A percentile compares a stretch with the other conserved stretches of the same genome.
Conservation (phyloP, 2,113 vertebrate genomes). For the Nanorana parkeri region DNA sequence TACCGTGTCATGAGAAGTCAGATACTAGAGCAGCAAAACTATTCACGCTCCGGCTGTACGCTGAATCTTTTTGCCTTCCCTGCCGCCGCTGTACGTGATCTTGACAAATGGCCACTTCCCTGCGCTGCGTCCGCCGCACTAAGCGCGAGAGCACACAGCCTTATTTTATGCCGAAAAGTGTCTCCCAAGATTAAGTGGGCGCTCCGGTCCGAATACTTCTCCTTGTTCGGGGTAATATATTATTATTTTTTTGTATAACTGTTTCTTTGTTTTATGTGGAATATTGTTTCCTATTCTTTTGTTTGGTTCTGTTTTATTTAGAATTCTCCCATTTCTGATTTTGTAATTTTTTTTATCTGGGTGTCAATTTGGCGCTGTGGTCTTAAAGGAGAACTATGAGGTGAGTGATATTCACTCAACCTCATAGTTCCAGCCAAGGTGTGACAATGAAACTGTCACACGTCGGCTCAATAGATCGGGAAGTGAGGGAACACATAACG, state of each 20-base stretch:
- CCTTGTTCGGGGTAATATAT: background rate
- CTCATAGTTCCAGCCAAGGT: too few relatives aligned
- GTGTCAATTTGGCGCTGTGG: too few relatives aligned
- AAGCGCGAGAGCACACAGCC: constrained; percentile 7
- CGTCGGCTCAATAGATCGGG: too few relatives aligned
- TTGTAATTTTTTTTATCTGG: too few relatives aligned
- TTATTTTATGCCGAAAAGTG: background rate
- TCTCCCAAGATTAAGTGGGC: background rate
- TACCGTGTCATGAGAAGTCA: background rate
- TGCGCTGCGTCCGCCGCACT: background rate
- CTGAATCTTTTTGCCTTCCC: background rate
- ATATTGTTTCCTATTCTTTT: background rate
- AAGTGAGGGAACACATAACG: too few relatives aligned
- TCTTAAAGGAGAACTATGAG: too few relatives aligned
- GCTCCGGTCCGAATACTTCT: background rate
- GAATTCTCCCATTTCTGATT: too few relatives aligned
- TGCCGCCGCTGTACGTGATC: constrained; percentile 10
- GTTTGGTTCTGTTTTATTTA: background rate
- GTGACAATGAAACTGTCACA: too few relatives aligned
- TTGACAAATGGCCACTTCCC: constrained; percentile 20
- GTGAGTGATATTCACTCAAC: too few relatives aligned
- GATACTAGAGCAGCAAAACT: too few relatives aligned
- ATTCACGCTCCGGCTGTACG: background rate
- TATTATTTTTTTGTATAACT: too few relatives aligned
- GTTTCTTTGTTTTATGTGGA: too few relatives aligned